phyloP scores from a whole-genome alignment of 2,888 invertebrate species.

The Acleris laterana region DNA sequence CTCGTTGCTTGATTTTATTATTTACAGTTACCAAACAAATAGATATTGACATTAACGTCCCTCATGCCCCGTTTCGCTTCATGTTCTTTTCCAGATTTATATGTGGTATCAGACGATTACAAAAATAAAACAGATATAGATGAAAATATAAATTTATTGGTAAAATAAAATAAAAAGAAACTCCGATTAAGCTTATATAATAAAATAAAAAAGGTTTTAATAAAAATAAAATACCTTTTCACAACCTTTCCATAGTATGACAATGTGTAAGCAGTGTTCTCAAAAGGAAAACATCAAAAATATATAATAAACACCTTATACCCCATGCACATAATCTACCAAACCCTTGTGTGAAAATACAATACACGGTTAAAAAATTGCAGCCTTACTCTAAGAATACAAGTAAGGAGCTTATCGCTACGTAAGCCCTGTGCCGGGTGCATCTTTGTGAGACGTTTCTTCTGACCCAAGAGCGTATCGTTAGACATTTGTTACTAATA shows the following conservation, averaged over 20 bases:
- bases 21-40: too few relatives aligned
- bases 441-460: slow-evolving; percentile 55
- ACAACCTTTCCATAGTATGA: slow-evolving; percentile 23
- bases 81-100: too few relatives aligned
- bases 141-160: slow-evolving; percentile 31
- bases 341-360: slow-evolving; percentile 8
- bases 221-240: background rate
- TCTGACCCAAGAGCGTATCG: slow-evolving; percentile 60
- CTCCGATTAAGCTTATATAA: slow-evolving; percentile 16
- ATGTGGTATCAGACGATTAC: too few relatives aligned
- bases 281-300: slow-evolving; percentile 26
- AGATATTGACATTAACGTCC: too few relatives aligned
- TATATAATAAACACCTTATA: slow-evolving; percentile 18
- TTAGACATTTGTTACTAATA: slow-evolving; percentile 50
- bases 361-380: slow-evolving; percentile 22
- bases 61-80: too few relatives aligned
- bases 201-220: background rate
- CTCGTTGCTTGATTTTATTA: too few relatives aligned
- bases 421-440: slow-evolving; percentile 69
- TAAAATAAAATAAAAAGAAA: slow-evolving; percentile 17
- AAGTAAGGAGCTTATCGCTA: slow-evolving; percentile 68
- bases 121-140: slow-evolving; percentile 36
- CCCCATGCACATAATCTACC: slow-evolving; percentile 22
- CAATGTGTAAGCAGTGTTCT: slow-evolving; percentile 17
- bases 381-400: slow-evolving; percentile 69